A percentile compares a stretch with the other conserved stretches of the same genome.
Conservation (phyloP, 1,140 invertebrate species). For the Pogonomyrmex barbatus region DNA sequence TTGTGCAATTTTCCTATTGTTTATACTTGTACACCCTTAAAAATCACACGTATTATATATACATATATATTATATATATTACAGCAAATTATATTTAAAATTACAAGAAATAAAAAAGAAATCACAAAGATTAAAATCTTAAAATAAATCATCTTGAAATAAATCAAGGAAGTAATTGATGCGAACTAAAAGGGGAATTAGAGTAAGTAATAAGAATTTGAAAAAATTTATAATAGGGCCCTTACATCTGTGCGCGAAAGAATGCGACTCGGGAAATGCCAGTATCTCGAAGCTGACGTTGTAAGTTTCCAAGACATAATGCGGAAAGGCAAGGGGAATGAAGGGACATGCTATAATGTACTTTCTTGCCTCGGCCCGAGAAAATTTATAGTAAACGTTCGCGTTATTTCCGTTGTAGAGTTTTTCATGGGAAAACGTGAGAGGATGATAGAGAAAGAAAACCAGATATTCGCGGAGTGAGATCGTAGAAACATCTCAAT, state of each 20-base stretch:
- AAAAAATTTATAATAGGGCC: slow-evolving; percentile 32
- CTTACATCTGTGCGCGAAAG: not conserved
- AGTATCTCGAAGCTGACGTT: slow-evolving; percentile 25
- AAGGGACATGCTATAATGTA: slow-evolving; percentile 41
- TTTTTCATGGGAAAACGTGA: slow-evolving; percentile 39
- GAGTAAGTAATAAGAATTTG: not conserved
- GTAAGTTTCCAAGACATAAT: slow-evolving; percentile 51
- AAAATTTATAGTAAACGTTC: slow-evolving; percentile 60
- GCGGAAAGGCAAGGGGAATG: not conserved
- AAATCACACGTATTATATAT: not conserved
- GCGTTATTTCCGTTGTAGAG: slow-evolving; percentile 45
- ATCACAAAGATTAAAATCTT: not conserved
- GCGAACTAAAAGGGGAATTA: not conserved
- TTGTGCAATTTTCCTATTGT: not conserved
- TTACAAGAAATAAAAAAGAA: not conserved
- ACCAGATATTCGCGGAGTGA: not conserved
- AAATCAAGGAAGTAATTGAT: slow-evolving; percentile 16
- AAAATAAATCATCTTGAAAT: not conserved
- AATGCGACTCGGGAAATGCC: slow-evolving; percentile 39
- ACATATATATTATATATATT: too few species aligned
- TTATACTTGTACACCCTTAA: not conserved
- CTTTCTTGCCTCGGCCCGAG: slow-evolving; percentile 1
- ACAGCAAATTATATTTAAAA: not conserved
- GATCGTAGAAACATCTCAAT: slow-evolving; percentile 27
- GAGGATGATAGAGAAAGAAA: not conserved